phyloP scores from a whole-genome alignment of 2,113 vertebrate species.

The Perca flavescens region DNA sequence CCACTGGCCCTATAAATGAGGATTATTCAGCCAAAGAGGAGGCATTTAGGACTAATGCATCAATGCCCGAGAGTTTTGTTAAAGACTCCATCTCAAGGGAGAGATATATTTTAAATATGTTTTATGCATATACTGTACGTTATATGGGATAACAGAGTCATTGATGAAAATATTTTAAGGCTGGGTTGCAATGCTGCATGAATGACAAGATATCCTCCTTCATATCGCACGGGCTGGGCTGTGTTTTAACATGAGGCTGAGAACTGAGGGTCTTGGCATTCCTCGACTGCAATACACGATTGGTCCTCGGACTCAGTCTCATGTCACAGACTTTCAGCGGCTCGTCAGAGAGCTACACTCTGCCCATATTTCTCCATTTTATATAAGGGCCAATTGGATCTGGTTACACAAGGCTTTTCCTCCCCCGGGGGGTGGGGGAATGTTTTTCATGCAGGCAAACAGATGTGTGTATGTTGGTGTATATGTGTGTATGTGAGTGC shows the following conservation, averaged over 20 bases:
- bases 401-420: conserved; percentile 65
- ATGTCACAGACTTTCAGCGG: conserved; percentile 76
- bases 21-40: conserved; percentile 60
- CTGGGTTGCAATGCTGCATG: conserved; percentile 27
- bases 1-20: conserved; percentile 66
- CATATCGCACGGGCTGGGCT: conserved; percentile 28
- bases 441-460: conserved; percentile 63
- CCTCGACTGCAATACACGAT: conserved; percentile 65
- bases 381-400: conserved; percentile 63
- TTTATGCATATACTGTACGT: conserved; percentile 12
- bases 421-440: conserved; percentile 51
- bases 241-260: conserved; percentile 56
- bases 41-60: conserved; percentile 47
- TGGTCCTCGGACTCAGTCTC: conserved; percentile 65
- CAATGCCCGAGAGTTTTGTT: conserved; percentile 49
- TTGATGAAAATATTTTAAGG: conserved; percentile 27
- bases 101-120: conserved; percentile 43
- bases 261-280: conserved; percentile 56
- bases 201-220: conserved; percentile 46
- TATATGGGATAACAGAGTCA: conserved; percentile 34
- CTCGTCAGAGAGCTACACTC: conserved; percentile 63
- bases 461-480: conserved; percentile 54
- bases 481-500: conserved; percentile 3
- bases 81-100: conserved; percentile 33
- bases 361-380: conserved; percentile 73